These are phyloP conservation scores for Pipistrellus pipistrellus DNA, from an alignment of 2,797 vertebrate species.

Conservation along the genomic window DNA sequence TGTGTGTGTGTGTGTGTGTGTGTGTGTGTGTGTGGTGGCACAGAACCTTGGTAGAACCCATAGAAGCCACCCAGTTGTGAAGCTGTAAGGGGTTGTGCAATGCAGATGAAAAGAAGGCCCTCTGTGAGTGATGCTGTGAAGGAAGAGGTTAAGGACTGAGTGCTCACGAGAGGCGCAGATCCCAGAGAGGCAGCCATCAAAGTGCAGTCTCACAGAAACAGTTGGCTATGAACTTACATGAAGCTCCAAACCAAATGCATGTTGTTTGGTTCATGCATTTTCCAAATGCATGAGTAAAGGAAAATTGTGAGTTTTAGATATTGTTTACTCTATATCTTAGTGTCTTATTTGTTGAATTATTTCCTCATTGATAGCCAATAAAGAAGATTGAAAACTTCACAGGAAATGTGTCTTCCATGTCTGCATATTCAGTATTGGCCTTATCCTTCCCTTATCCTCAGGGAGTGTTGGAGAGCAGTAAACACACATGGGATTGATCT, in stretches of 20 bases:
- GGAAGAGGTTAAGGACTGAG: not conserved
- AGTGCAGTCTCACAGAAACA: not conserved
- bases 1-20: not conserved
- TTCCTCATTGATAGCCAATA: not conserved
- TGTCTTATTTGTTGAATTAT: not conserved
- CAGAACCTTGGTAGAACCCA: not conserved
- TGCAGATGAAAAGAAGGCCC: not conserved
- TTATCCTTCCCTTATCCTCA: not conserved
- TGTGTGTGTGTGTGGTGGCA: not conserved
- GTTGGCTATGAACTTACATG: not conserved
- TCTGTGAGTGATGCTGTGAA: not conserved
- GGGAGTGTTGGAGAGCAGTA: not conserved
- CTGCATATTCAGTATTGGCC: not conserved
- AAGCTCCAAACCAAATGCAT: not conserved
- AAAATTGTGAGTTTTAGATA: not conserved
- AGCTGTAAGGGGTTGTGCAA: not conserved
- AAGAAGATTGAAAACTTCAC: not conserved
- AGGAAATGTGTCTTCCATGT: not conserved
- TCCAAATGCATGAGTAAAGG: not conserved
- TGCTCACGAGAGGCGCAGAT: accelerated
- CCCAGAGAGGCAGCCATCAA: not conserved
- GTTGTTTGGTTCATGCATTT: too few relatives aligned
- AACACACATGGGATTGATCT: not conserved
- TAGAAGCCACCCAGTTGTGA: not conserved
- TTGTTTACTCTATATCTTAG: not conserved